Conservation (phyloP, 2,113 vertebrate species). For the Caranx melampygus region DNA sequence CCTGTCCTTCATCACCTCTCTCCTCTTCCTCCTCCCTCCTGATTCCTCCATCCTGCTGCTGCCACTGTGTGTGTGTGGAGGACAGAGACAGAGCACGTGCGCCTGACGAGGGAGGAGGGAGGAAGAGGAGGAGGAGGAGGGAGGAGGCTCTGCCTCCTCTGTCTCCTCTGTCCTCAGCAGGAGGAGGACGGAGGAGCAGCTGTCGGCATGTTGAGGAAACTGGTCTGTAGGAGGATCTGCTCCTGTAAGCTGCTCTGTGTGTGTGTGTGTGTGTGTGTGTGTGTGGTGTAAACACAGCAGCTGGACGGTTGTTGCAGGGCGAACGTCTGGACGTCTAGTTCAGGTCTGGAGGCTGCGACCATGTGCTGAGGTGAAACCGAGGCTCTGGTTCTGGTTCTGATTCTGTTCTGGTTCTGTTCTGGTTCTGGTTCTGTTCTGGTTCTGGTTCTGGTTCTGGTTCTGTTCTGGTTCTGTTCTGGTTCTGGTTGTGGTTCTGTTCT, state of each 20-base stretch:
- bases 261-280: no score
- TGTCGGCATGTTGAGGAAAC: constrained; percentile 87
- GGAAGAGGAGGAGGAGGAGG: constrained; percentile 21
- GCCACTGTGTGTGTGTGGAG: constrained; percentile 21
- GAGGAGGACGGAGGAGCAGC: constrained; percentile 11
- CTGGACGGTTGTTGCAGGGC: no score
- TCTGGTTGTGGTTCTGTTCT: no score
- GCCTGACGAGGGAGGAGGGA: constrained; percentile 16
- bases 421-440: no score
- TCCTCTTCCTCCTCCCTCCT: constrained; percentile 25
- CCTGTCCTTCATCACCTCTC: background rate
- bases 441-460: no score
- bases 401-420: no score
- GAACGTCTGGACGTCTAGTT: no score
- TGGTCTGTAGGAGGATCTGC: constrained; percentile 89
- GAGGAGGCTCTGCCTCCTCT: constrained; percentile 14
- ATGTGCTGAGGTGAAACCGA: no score
- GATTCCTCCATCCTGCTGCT: constrained; percentile 36
- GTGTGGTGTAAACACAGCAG: no score
- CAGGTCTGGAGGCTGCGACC: no score
- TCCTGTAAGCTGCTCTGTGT: constrained; percentile 83
- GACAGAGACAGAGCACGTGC: constrained; percentile 45
- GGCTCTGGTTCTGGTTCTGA: no score
- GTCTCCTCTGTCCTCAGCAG: constrained; percentile 19
- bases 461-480: no score